Evolutionary conservation across 2,113 vertebrate species (phyloP).

Genomic region (Amphiprion percula): DNA sequence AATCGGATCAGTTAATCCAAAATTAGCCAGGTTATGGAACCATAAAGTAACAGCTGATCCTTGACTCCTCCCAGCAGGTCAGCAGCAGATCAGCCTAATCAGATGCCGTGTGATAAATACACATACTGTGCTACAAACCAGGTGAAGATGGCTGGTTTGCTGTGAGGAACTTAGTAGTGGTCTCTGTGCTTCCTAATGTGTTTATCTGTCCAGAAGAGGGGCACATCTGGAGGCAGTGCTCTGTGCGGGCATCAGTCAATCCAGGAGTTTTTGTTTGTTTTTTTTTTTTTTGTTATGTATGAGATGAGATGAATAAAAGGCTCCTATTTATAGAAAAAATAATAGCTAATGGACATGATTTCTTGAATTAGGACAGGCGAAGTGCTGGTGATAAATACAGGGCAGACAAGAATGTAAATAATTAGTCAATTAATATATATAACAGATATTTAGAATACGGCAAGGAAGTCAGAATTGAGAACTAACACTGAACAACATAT

Average conservation of each 20-base stretch:
- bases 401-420: too few species aligned
- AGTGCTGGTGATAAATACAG: too few species aligned
- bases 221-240: constrained; percentile 47
- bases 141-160: neutral
- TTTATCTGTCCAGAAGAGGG: constrained; percentile 50
- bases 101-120: neutral
- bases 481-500: too few species aligned
- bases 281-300: too few species aligned
- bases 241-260: neutral
- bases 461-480: too few species aligned
- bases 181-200: constrained; percentile 29
- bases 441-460: too few species aligned
- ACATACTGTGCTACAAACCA: neutral
- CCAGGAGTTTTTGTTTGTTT: neutral
- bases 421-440: too few species aligned
- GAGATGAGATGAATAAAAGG: too few species aligned
- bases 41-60: constrained; percentile 22
- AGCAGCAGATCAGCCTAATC: neutral
- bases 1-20: neutral
- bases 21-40: constrained; percentile 27
- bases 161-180: neutral
- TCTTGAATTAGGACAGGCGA: neutral
- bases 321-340: too few species aligned
- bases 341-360: neutral
- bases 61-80: constrained; percentile 9